Evolutionary conservation across 1,140 invertebrate genomes (phyloP).

Genomic region (Dreissena rostriformis): DNA sequence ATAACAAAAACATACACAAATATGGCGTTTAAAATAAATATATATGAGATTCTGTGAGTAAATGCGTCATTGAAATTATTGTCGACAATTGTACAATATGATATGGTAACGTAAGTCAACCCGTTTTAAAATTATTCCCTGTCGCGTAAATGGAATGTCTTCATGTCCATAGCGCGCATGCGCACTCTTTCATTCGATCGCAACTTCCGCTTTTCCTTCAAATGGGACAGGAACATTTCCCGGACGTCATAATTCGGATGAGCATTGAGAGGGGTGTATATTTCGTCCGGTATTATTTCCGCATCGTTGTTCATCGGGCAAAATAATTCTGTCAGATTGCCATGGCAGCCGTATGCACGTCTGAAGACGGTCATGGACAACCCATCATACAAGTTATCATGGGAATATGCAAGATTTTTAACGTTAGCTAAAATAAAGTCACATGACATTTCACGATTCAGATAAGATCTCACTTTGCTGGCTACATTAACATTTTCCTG

Average conservation of each 20-base stretch:
- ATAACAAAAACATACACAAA: neutral
- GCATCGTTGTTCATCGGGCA: neutral
- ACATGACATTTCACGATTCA: constrained; percentile 29
- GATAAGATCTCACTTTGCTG: neutral
- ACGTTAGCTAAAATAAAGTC: constrained; percentile 41
- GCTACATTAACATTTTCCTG: neutral
- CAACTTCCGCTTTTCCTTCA: neutral
- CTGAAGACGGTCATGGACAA: constrained; percentile 40
- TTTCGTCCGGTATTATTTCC: neutral
- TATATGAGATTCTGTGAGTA: neutral
- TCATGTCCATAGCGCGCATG: constrained; percentile 45
- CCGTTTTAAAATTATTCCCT: neutral
- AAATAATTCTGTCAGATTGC: constrained; percentile 6
- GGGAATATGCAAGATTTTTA: constrained; percentile 39
- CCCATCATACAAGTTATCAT: constrained; percentile 6
- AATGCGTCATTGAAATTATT: neutral
- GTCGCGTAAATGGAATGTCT: constrained; percentile 38
- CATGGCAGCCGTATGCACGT: constrained; percentile 28
- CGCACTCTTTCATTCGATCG: neutral
- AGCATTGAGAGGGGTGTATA: neutral
- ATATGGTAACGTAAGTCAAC: neutral
- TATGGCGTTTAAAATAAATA: neutral
- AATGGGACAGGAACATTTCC: constrained; percentile 40
- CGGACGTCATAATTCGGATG: neutral
- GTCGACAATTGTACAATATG: neutral